These are phyloP conservation scores for Heliothis subflexa DNA, from an alignment of 1,140 invertebrate species.

Conservation along the genomic window DNA sequence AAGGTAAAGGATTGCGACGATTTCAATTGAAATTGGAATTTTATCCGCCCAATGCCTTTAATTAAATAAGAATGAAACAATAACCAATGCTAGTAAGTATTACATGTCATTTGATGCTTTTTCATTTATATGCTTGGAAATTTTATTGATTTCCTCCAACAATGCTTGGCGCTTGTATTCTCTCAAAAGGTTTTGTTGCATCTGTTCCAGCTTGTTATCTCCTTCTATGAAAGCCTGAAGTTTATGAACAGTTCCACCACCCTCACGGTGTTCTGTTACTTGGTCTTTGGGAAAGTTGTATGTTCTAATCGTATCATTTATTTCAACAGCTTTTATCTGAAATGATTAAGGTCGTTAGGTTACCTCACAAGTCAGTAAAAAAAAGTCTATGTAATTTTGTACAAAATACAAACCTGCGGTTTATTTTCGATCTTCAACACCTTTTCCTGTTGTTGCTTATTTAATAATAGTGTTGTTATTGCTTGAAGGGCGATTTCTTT, in stretches of 20 bases:
- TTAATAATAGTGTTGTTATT: constrained; percentile 91
- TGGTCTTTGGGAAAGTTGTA: constrained; percentile 98
- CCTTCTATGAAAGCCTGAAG: constrained; percentile 91
- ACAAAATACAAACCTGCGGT: constrained; percentile 80
- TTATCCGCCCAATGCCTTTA: no score
- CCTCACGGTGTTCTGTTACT: constrained; percentile 96
- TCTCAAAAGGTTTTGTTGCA: constrained; percentile 87
- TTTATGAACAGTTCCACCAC: constrained; percentile 88
- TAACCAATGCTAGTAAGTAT: no score
- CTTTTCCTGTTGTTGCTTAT: constrained; percentile 88
- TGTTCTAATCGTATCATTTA: constrained; percentile 98
- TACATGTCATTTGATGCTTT: no score
- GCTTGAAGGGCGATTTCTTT: constrained; percentile 92
- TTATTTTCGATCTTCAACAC: no score
- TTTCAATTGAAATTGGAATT: no score
- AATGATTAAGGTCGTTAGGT: constrained; percentile 54
- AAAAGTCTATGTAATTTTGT: not conserved
- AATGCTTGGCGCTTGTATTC: constrained; percentile 67
- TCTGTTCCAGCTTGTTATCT: constrained; percentile 86
- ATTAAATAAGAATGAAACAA: no score
- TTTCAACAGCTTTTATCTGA: constrained; percentile 91
- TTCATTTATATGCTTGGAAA: not conserved
- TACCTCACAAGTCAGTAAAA: not conserved
- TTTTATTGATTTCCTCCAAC: constrained; percentile 74
- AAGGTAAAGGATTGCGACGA: no score